Evolutionary conservation across 2,113 vertebrate species (phyloP).

Genomic region (Manacus vitellinus): DNA sequence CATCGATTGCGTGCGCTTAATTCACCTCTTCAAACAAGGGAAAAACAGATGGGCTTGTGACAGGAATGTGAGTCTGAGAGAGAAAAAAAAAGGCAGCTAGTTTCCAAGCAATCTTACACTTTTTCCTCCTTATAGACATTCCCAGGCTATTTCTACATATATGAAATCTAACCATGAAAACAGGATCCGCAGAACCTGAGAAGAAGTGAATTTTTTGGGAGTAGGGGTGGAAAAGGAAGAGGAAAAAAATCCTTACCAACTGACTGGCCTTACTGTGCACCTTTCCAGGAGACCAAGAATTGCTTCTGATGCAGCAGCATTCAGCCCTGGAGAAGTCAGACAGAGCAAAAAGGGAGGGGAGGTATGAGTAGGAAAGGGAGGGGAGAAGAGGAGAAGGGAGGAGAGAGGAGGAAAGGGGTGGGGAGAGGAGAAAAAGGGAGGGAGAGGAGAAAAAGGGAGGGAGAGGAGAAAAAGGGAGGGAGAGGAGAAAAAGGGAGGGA

Average conservation of each 20-base stretch:
- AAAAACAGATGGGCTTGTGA: background rate
- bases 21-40: background rate
- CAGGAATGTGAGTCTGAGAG: background rate
- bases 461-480: background rate
- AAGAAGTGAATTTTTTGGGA: background rate
- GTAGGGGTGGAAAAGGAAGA: background rate
- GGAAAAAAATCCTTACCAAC: slow-evolving; percentile 54
- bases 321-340: slow-evolving; percentile 3
- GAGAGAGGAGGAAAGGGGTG: background rate
- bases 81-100: background rate
- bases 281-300: slow-evolving; percentile 59
- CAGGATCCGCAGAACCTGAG: background rate
- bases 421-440: background rate
- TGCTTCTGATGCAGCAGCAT: slow-evolving; percentile 52
- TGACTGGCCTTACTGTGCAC: slow-evolving; percentile 38
- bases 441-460: background rate
- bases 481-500: background rate
- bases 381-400: background rate
- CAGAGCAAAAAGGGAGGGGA: background rate
- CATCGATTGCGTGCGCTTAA: background rate
- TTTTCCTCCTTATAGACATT: background rate
- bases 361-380: background rate
- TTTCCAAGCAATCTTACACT: background rate
- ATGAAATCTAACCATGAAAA: background rate
- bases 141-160: background rate